A percentile compares a stretch with the other conserved stretches of the same genome.
Evolutionary conservation across 2,797 vertebrate species (phyloP).

Genomic region (Sebastes taczanowskii): DNA sequence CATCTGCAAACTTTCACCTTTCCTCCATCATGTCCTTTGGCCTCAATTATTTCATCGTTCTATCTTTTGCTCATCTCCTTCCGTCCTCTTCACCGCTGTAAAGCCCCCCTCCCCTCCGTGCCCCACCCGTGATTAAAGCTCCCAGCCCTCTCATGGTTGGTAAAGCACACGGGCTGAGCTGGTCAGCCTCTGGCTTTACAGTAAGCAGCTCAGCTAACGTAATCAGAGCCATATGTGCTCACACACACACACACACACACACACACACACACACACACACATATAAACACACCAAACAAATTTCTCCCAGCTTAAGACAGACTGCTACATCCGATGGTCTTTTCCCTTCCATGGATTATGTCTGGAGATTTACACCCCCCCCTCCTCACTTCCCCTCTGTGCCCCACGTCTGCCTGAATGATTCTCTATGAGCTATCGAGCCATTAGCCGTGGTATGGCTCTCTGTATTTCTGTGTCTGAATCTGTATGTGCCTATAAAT

Average conservation of each 20-base stretch:
- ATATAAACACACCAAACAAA: conserved; percentile 51
- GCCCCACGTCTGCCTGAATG: conserved; percentile 42
- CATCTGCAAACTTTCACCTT: conserved; percentile 64
- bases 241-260: conserved; percentile 10
- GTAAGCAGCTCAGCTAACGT: conserved; percentile 75
- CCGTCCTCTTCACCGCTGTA: conserved; percentile 2
- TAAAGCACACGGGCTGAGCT: conserved; percentile 58
- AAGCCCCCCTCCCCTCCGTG: background rate
- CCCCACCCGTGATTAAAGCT: conserved; percentile 62
- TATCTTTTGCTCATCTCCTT: conserved; percentile 60
- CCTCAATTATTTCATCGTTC: conserved; percentile 73
- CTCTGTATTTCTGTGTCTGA: conserved; percentile 40
- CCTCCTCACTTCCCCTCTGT: background rate
- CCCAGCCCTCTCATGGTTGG: conserved; percentile 47
- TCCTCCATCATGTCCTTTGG: conserved; percentile 62
- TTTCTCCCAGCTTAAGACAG: conserved; percentile 64
- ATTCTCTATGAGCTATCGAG: conserved; percentile 65
- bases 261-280: conserved; percentile 1
- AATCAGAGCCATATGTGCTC: conserved; percentile 69
- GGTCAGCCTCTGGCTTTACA: conserved; percentile 71
- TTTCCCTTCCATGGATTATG: conserved; percentile 73
- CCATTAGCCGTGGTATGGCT: conserved; percentile 54
- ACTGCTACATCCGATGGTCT: conserved; percentile 63
- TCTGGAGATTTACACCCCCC: conserved; percentile 66
- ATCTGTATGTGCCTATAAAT: conserved; percentile 33